Evolutionary conservation across 2,888 invertebrate species (phyloP).

Genomic region (Pherbina coryleti): DNA sequence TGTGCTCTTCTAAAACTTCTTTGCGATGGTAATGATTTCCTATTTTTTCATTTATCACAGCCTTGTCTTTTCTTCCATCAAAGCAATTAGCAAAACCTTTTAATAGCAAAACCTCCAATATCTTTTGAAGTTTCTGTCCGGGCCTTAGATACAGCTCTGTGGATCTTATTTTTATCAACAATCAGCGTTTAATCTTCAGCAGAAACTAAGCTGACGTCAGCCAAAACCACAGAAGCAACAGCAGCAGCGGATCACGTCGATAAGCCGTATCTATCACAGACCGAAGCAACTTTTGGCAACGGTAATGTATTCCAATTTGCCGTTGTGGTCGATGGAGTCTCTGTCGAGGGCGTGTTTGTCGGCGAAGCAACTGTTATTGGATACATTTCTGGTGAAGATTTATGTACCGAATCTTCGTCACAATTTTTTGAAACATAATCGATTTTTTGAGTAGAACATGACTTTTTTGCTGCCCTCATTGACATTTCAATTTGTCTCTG

Average conservation of each 20-base stretch:
- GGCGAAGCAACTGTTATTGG: no score
- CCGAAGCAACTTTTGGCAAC: conserved; percentile 27
- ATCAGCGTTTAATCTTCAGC: neutral
- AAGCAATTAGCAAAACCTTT: conserved; percentile 34
- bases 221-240: conserved; percentile 19
- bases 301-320: conserved; percentile 21
- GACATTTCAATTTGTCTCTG: conserved; percentile 23
- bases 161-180: no score
- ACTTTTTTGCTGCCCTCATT: neutral
- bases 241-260: conserved; percentile 23
- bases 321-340: conserved; percentile 20
- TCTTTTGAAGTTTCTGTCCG: conserved; percentile 20
- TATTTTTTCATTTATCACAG: conserved; percentile 32
- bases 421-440: no score
- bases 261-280: conserved; percentile 19
- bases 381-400: no score
- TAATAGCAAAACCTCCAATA: conserved; percentile 16
- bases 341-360: no score
- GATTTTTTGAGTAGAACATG: no score
- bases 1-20: conserved; percentile 37
- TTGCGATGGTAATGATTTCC: conserved; percentile 19
- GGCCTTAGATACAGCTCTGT: conserved; percentile 19
- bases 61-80: conserved; percentile 34
- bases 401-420: no score
- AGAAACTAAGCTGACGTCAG: conserved; percentile 11